Conservation (phyloP, 2,113 vertebrate genomes). For the Phyllostomus hastatus region DNA sequence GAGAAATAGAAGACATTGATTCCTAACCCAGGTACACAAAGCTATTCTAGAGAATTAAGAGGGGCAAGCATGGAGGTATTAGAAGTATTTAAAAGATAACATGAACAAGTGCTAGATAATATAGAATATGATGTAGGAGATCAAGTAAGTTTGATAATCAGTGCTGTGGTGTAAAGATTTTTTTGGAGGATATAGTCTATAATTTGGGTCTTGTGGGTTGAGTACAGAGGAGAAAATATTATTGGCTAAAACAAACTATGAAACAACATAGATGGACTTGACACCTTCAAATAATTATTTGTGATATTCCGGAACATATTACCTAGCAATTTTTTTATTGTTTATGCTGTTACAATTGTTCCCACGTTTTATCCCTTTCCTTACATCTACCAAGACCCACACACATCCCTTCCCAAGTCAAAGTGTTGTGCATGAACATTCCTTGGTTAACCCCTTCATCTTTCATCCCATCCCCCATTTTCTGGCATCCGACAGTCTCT, state of each 20-base stretch:
- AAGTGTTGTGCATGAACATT: too few species aligned
- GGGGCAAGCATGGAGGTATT: not conserved
- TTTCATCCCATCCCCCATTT: too few species aligned
- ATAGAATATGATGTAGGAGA: not conserved
- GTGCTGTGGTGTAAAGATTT: not conserved
- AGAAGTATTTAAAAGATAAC: not conserved
- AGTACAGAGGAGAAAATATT: not conserved
- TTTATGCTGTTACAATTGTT: too few species aligned
- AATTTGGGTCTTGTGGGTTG: not conserved
- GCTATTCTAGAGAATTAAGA: not conserved
- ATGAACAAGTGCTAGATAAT: not conserved
- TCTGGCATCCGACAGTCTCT: too few species aligned
- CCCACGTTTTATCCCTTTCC: too few species aligned
- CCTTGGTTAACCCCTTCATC: too few species aligned
- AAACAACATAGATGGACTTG: not conserved
- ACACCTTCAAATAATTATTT: not conserved
- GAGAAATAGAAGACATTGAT: not conserved
- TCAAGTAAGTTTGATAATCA: not conserved
- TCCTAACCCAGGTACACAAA: not conserved
- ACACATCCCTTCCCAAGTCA: too few species aligned
- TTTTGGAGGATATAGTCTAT: not conserved
- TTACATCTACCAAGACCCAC: too few species aligned
- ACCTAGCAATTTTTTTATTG: too few species aligned
- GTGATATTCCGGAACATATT: too few species aligned
- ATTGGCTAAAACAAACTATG: not conserved